Base-by-base conservation (phyloP, 2,888 invertebrate genomes). In the Eupithecia tripunctaria region DNA sequence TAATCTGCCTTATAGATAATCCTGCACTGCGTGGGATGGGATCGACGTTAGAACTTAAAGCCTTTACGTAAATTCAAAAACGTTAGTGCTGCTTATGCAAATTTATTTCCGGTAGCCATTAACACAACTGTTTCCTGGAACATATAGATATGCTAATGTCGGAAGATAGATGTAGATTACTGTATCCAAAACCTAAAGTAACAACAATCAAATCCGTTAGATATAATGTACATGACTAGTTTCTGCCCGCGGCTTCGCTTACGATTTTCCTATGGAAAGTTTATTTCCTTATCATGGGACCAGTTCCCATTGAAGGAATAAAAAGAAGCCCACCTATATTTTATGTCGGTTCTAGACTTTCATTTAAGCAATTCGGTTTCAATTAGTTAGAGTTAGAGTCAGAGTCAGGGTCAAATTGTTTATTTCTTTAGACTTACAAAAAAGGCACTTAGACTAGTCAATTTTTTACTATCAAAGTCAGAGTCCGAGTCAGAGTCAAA, bases 61-160 rank as follows among this genome's bases (percentile, higher is more conserved):
- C 51, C 60, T 29, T 18, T 60, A 27, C 29, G 15, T 38, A 7
- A n/a, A 21, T n/a, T 38, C 38, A 64, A 36, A 63, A 74, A 67
- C 70, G 47, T 68, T 76, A 74, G 76, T 73, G 70, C 69, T 65
- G 64, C 67, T 73, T 74, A 76, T 74, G 69, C 77, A 76, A 78
- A 78, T 77, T 68, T 74, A 72, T 72, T 65, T 66, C 72, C 72
- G 72, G 72, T 66, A 62, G 72, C 69, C 72, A 69, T 72, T 72
- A 72, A 66, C 72, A 69, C 69, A 72, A 60, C 68, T 59, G 68
- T 72, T 66, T 36, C 25, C 70, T 63, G 63, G 68, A 68, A 66
- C 60, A 69, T 66, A 72, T 69, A 72, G 71, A 69, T 72, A 72
- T 69, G 72, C 65, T 69, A 72, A 72, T 68, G 65, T 43, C 43